Conservation (phyloP, 2,888 invertebrate genomes). For the Macrophya alboannulata region DNA sequence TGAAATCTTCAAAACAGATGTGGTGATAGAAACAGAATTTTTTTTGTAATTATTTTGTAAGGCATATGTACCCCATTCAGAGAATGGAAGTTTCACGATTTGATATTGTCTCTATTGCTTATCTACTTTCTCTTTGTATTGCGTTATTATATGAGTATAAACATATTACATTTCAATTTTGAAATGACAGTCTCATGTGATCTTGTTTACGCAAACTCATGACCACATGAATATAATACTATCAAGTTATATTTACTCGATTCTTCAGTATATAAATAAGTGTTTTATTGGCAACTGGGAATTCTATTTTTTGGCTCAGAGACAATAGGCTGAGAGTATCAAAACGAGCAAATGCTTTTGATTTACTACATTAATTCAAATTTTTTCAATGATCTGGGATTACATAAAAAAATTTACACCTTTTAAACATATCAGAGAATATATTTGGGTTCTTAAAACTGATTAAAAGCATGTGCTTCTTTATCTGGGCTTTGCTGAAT, state of each 20-base stretch:
- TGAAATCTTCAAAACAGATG: not conserved
- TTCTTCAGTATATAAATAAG: slow-evolving; percentile 37
- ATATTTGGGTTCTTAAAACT: not conserved
- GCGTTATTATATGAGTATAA: not conserved
- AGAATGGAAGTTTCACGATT: not conserved
- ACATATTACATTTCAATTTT: slow-evolving; percentile 23
- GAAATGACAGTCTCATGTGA: slow-evolving; percentile 19
- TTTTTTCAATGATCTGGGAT: not conserved
- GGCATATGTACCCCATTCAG: not conserved
- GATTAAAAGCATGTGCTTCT: not conserved
- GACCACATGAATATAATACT: slow-evolving; percentile 46
- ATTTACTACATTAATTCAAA: not conserved
- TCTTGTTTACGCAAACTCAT: slow-evolving; percentile 22
- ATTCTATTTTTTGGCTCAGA: slow-evolving; percentile 29
- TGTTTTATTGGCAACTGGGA: slow-evolving; percentile 39
- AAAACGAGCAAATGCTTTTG: not conserved
- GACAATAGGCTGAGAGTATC: not conserved
- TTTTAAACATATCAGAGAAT: not conserved
- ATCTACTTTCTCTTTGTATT: not conserved
- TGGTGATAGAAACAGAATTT: not conserved
- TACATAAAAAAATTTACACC: not conserved
- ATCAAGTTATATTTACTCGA: slow-evolving; percentile 12
- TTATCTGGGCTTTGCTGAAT: not conserved
- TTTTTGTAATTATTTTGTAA: not conserved
- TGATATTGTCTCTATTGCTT: not conserved